Evolutionary conservation across 30 jellyfish, hydroid and myxozoan species (phyloP), one percentile per base, ranked within the genome.

Genomic region (Mastigias papua): DNA sequence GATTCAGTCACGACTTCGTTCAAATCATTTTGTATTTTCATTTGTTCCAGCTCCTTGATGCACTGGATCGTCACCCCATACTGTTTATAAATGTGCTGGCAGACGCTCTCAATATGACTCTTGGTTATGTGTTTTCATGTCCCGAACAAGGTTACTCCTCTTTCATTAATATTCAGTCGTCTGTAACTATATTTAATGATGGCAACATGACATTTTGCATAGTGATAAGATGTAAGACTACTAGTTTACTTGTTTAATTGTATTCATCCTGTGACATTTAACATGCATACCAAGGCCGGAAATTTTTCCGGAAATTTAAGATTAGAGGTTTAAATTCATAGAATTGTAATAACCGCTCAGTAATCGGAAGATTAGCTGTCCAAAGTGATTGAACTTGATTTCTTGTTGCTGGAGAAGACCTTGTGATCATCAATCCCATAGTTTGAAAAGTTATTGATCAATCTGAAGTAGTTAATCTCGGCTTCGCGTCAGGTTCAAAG

Each of bases 61-160:
- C 76, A 0, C 88, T 25, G 35, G 67, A 85, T 20, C 83, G 83
- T 21, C 88, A 73, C 57, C 94, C 94, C 1, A 1, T 58, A 8
- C 62, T 61, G 32, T 85, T 85, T 26, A 58, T 63, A 0, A 33
- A 64, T 63, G 88, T 73, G 65, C 82, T 85, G 7, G 94, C 73
- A 73, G 66, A 75, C 46, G 30, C 88, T 48, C 87, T 85, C 34
- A 73, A 64, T 22, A 33, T 85, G 94, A 76, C 83, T 0, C 58
- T 85, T 61, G 74, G 78, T 16, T 85, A 57, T 48, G 81, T 66
- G 19, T 85, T 85, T 34, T 42, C 66, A 42, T 35, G 62, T 22
- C 37, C 77, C 16, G 80, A 83, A 35, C 57, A 80, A 80, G 82
- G 90, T 80, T 20, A 80, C 48, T 63, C 81, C 64, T 69, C 20